Evolutionary conservation across 2,113 vertebrate genomes (phyloP).

Genomic region (Boulengeromyrus knoepffleri): DNA sequence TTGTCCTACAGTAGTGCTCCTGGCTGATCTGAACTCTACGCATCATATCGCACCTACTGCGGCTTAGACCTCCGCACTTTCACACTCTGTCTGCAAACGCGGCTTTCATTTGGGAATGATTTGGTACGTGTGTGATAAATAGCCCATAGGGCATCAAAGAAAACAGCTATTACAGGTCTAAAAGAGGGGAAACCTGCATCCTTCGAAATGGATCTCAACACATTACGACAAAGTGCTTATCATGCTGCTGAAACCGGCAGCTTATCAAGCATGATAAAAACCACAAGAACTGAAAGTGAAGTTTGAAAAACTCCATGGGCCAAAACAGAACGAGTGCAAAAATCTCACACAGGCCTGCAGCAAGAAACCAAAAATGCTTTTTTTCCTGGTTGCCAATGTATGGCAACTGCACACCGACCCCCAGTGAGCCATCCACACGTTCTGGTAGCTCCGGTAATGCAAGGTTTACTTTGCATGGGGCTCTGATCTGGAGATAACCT

Average conservation of each 20-base stretch:
- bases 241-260: neutral
- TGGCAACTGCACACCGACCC: neutral
- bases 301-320: conserved; percentile 24
- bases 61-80: neutral
- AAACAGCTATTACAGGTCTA: neutral
- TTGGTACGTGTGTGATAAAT: neutral
- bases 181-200: neutral
- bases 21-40: neutral
- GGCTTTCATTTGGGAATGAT: neutral
- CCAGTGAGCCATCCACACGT: neutral
- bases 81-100: neutral
- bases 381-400: neutral
- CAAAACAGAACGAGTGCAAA: conserved; percentile 4
- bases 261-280: neutral
- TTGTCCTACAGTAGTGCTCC: neutral
- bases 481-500: neutral
- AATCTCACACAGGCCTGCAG: neutral
- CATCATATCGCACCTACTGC: neutral
- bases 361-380: neutral
- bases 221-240: neutral
- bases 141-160: neutral
- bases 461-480: neutral
- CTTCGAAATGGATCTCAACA: neutral
- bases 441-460: neutral
- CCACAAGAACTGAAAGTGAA: neutral